These are phyloP conservation scores for Plagodis pulveraria DNA, from an alignment of 2,888 invertebrate genomes.

Conservation along the genomic window DNA sequence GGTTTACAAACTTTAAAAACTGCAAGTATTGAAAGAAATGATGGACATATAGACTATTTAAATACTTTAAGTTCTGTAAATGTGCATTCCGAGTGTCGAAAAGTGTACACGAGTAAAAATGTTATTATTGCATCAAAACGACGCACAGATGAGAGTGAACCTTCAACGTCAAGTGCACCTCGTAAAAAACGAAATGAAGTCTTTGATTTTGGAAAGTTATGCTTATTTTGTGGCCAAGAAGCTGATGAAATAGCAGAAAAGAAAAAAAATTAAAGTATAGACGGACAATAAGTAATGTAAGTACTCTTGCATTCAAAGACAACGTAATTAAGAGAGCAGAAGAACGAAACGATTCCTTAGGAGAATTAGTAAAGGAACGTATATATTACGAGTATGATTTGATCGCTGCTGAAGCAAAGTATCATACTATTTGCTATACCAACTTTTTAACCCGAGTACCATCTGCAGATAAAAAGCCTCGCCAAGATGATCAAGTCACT, in stretches of 20 bases:
- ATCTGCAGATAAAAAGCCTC: slow-evolving; percentile 46
- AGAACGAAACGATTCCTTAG: slow-evolving; percentile 51
- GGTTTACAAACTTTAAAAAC: slow-evolving; percentile 44
- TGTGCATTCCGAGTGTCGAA: slow-evolving; percentile 44
- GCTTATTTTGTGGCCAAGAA: slow-evolving; percentile 57
- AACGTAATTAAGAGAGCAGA: slow-evolving; percentile 53
- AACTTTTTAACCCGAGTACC: slow-evolving; percentile 48
- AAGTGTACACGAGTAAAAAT: slow-evolving; percentile 43
- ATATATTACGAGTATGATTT: slow-evolving; percentile 47
- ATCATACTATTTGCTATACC: slow-evolving; percentile 54
- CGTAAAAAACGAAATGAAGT: slow-evolving; percentile 42
- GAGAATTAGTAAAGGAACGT: slow-evolving; percentile 49
- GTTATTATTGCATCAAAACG: slow-evolving; percentile 41
- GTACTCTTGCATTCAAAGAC: slow-evolving; percentile 54
- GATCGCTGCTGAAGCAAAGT: slow-evolving; percentile 52
- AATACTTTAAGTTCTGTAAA: slow-evolving; percentile 43
- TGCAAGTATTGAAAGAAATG: slow-evolving; percentile 44
- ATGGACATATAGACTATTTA: slow-evolving; percentile 41
- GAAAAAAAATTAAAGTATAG: slow-evolving; percentile 45
- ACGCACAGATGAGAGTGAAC: slow-evolving; percentile 36
- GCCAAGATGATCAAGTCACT: slow-evolving; percentile 55
- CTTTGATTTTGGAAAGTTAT: slow-evolving; percentile 47
- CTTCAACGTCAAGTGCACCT: slow-evolving; percentile 40
- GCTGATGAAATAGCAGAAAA: slow-evolving; percentile 51
- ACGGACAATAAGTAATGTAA: slow-evolving; percentile 49